phyloP scores from a whole-genome alignment of 2,888 invertebrate genomes.

The Sussaba pulchella region DNA sequence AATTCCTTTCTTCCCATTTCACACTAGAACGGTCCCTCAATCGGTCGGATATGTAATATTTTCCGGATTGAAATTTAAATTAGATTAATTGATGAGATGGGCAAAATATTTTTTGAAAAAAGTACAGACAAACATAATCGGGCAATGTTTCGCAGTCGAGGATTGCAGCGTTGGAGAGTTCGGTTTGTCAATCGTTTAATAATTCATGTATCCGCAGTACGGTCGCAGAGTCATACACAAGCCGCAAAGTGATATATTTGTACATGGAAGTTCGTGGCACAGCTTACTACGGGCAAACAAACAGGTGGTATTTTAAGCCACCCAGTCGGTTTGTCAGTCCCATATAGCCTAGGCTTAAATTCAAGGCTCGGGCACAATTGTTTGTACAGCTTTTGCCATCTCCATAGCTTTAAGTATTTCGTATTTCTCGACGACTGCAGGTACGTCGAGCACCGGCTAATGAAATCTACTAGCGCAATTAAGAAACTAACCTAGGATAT shows the following conservation, averaged over 20 bases:
- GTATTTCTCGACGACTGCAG: neutral
- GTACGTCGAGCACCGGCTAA: neutral
- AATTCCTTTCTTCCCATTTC: too few species aligned
- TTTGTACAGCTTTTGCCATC: conserved; percentile 10
- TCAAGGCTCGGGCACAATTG: conserved; percentile 34
- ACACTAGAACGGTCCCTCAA: too few species aligned
- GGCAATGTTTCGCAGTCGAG: neutral
- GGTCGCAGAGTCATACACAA: conserved; percentile 42
- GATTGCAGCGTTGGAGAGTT: neutral
- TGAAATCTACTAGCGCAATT: neutral
- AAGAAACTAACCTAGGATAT: neutral
- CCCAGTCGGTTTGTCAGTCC: conserved; percentile 9
- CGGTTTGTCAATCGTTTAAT: conserved; percentile 61
- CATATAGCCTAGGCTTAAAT: conserved; percentile 19
- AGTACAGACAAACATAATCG: neutral
- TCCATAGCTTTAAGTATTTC: conserved; percentile 19
- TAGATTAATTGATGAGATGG: conserved; percentile 50
- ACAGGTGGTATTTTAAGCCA: conserved; percentile 53
- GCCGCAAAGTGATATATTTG: conserved; percentile 43
- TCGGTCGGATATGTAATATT: too few species aligned
- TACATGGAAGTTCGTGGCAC: conserved; percentile 32
- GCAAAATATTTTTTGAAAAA: too few species aligned
- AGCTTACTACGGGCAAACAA: conserved; percentile 37
- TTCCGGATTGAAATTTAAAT: too few species aligned
- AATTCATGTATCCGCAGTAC: conserved; percentile 52